These are phyloP conservation scores for Aratinga solstitialis DNA, from an alignment of 2,797 vertebrate species.

Conservation along the genomic window DNA sequence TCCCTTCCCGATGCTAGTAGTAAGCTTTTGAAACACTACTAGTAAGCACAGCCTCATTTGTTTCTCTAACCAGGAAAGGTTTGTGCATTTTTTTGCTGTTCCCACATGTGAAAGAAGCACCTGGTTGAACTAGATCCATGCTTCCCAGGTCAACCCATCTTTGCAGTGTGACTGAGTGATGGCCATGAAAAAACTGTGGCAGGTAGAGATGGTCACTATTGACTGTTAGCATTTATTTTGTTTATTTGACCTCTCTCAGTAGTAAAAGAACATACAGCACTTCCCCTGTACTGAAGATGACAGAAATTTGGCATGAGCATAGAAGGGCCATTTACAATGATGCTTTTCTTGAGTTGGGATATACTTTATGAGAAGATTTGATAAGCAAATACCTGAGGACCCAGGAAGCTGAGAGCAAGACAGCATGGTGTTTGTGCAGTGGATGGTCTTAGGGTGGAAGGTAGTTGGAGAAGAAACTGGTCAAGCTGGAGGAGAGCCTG, in stretches of 20 bases:
- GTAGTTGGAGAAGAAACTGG: not conserved
- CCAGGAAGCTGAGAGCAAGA: not conserved
- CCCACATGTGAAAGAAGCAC: not conserved
- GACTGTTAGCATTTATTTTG: not conserved
- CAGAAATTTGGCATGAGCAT: not conserved
- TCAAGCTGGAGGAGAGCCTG: not conserved
- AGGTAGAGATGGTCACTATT: not conserved
- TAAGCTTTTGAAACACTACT: not conserved
- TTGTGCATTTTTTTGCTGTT: not conserved
- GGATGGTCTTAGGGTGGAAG: not conserved
- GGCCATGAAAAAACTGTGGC: not conserved
- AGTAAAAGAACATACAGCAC: not conserved
- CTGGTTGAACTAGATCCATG: not conserved
- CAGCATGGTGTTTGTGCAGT: not conserved
- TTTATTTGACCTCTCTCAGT: not conserved
- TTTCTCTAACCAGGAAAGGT: not conserved
- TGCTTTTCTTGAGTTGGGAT: not conserved
- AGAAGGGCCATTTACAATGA: not conserved
- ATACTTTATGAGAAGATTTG: not conserved
- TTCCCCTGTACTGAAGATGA: rapidly evolving
- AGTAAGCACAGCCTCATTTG: not conserved
- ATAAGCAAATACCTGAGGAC: not conserved
- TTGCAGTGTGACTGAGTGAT: not conserved
- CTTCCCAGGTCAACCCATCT: not conserved
- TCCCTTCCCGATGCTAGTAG: not conserved